phyloP scores from a whole-genome alignment of 2,797 vertebrate species.

The Aldrovandia affinis region DNA sequence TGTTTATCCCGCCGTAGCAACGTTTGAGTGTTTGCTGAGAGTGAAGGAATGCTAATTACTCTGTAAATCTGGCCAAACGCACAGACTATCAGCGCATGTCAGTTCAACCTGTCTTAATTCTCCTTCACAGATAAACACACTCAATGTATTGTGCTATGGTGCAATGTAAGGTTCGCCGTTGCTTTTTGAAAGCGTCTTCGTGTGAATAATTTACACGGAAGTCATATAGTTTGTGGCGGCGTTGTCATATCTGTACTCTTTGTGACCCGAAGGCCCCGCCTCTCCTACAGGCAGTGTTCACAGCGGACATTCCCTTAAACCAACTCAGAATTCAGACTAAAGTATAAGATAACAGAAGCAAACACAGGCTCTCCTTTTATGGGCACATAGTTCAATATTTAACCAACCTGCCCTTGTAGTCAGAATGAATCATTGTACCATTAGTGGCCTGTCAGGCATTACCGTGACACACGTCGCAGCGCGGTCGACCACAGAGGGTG shows the following conservation, averaged over 20 bases:
- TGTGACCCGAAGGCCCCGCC: not conserved
- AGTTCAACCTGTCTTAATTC: no score
- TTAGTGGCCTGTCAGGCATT: conserved; percentile 22
- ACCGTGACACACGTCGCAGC: conserved; percentile 36
- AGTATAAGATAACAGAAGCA: conserved; percentile 21
- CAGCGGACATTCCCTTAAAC: not conserved
- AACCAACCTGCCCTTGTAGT: conserved; percentile 59
- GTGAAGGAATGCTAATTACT: no score
- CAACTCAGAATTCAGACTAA: conserved; percentile 21
- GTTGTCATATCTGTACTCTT: not conserved
- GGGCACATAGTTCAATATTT: conserved; percentile 69
- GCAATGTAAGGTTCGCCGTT: not conserved
- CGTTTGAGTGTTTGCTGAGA: no score
- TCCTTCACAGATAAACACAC: no score
- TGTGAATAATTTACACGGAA: conserved; percentile 37
- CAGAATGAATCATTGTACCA: conserved; percentile 23
- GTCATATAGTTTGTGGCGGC: not conserved
- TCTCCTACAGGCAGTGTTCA: not conserved
- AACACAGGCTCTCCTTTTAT: conserved; percentile 25
- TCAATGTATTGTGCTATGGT: not conserved
- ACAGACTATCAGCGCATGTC: no score
- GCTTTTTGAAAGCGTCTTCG: conserved; percentile 23
- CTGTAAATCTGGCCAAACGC: no score
- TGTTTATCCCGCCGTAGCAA: no score
- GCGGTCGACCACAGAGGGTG: conserved; percentile 13